Evolutionary conservation across 2,797 vertebrate species (phyloP).

Genomic region (Characodon lateralis): DNA sequence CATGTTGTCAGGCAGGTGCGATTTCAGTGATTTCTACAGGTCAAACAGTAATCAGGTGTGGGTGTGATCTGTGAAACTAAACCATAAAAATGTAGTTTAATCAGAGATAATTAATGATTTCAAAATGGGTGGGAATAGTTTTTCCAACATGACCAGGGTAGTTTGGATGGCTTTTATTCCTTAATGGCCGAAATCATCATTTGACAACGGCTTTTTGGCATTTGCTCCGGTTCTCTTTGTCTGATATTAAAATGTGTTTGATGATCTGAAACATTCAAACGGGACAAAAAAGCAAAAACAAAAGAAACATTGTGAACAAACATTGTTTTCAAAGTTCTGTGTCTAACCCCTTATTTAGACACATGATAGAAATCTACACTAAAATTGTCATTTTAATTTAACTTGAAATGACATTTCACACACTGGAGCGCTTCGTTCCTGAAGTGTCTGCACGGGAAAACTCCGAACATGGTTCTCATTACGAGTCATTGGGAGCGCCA

Average conservation of each 20-base stretch:
- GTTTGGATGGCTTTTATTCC: not conserved
- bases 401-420: slow-evolving; percentile 22
- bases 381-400: not conserved
- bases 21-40: too few species aligned
- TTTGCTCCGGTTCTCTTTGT: not conserved
- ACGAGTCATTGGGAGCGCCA: slow-evolving; percentile 51
- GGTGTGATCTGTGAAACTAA: not conserved
- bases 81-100: not conserved
- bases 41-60: not conserved
- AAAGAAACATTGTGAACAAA: not conserved
- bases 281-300: not conserved
- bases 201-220: not conserved
- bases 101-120: too few species aligned
- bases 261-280: not conserved
- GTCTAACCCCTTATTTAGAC: not conserved
- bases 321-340: not conserved
- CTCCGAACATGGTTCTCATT: slow-evolving; percentile 61
- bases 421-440: slow-evolving; percentile 27
- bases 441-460: slow-evolving; percentile 29
- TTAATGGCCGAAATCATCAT: not conserved
- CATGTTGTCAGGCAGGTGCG: not conserved
- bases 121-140: too few species aligned
- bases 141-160: not conserved
- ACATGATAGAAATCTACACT: not conserved
- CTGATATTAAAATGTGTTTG: not conserved